Base-by-base conservation (phyloP, 2,113 vertebrate species). In the Sturnira hondurensis region DNA sequence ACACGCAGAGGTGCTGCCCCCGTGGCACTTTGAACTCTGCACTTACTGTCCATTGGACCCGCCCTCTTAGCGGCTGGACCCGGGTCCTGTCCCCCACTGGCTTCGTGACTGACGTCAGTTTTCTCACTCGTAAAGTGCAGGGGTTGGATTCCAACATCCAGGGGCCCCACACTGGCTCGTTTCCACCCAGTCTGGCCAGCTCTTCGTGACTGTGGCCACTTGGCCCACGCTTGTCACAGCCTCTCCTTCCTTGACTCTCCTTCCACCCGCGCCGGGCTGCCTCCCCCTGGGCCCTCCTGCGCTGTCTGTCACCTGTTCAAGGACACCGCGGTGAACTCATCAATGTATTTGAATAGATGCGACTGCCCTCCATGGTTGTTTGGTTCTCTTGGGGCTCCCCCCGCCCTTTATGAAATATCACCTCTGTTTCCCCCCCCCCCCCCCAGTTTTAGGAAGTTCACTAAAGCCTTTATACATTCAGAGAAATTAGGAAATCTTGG, bases 401-500 rank as follows among this genome's bases (percentile, higher is more conserved):
- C 3, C n/a, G 1, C 5, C 5, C 3, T 41, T 71, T 50, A 33
- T 68, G 65, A 94, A 77, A 82, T 83, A 65, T 24, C 80, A 0
- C 28, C 33, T 77, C 6, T 33, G 28, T n/a, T 73, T n/a, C 4
- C 31, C 33, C 2, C 17, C 5, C 20, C 4, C 31, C 33, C 2
- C 17, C 5, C 20, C 7, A 4, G 20, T 38, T 81, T 87, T 71
- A 77, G 28, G 47, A 20, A 33, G 0, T n/a, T 93, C 36, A 56
- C 20, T 71, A 47, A 93, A 74, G 84, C 31, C 33, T 58, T 61
- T 96, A 58, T 17, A 82, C 38, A 89, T 86, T 81, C 3, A 67
- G 95, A 93, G 63, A 89, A 78, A 33, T 91, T 74, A 50, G 74
- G 45, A 89, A 93, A 36, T 91, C 68, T 94, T 74, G 47, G 78